Evolutionary conservation across 2,113 vertebrate genomes (phyloP).

Genomic region (Coryphaenoides rupestris): DNA sequence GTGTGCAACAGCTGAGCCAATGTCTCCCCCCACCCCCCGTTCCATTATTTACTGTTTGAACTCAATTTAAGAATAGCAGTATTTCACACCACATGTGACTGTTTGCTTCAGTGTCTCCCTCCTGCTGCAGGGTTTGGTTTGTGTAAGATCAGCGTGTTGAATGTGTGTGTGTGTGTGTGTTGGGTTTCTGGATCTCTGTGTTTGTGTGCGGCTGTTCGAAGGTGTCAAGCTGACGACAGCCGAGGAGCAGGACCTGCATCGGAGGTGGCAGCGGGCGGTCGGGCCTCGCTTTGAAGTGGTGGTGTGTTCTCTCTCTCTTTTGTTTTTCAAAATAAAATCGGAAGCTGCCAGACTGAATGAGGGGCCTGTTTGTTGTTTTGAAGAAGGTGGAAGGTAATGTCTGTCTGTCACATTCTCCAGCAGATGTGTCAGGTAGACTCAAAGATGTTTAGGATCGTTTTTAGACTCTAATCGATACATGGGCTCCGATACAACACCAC

Average conservation of each 20-base stretch:
- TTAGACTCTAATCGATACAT: too few species aligned
- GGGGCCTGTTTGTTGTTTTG: too few species aligned
- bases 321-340: not conserved
- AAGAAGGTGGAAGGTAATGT: too few species aligned
- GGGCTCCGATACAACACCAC: too few species aligned
- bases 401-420: not conserved
- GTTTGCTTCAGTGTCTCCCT: not conserved
- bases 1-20: conserved; percentile 9
- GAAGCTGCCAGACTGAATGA: too few species aligned
- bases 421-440: not conserved
- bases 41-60: conserved; percentile 22
- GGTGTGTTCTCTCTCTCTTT: conserved; percentile 76
- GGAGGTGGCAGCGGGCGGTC: conserved; percentile 82
- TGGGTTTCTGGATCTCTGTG: not conserved
- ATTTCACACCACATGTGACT: not conserved
- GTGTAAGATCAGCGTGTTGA: not conserved
- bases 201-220: conserved; percentile 38
- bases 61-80: not conserved
- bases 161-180: not conserved
- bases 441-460: too few species aligned
- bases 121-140: not conserved
- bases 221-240: conserved; percentile 48
- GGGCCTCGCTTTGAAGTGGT: conserved; percentile 82
- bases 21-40: conserved; percentile 17
- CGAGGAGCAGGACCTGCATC: conserved; percentile 64